Base-by-base conservation (phyloP, 2,113 vertebrate species). In the Brachionichthys hirsutus region DNA sequence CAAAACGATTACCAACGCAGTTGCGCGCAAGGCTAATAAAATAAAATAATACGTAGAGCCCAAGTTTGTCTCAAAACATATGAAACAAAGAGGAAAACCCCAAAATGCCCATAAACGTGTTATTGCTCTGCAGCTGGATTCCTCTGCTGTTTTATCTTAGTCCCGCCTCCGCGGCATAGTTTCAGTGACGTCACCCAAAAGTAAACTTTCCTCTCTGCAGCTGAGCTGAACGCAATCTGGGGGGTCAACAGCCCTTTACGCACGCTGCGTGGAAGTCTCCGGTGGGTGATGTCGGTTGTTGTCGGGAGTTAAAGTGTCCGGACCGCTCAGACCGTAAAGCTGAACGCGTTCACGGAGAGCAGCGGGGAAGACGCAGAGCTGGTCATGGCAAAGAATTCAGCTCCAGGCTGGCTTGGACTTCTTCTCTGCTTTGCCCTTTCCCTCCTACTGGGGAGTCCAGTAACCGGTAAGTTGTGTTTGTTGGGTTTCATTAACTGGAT, bases 81-180 rank as follows among this genome's bases (percentile, higher is more conserved):
- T n/a, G 8, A 30, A 30, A 30, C 8, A 30, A 1, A 8, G 24
- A 30, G 24, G 24, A 30, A 30, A 30, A 30, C 5, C 8, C 4
- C 1, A 3, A 4, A 30, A 30, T 30, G n/a, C n/a, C n/a, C n/a
- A 30, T 30, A 30, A 30, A 30, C 24, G 24, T 30, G 1, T 30
- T 30, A 8, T 30, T 30, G n/a, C n/a, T n/a, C n/a, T 30, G 24
- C 24, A 4, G 24, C 24, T 30, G 24, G 1, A 30, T 30, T 30
- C 24, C 1, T 30, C 24, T 8, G 1, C 24, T 30, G 24, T 30
- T 30, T 51, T 12, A 54, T 3, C 12, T 12, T 47, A 24, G 80
- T 40, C 72, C 85, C 85, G 76, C 87, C 83, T 75, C 30, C 56
- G 1, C 41, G 70, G 77, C 47, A 73, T 36, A 59, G 56, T 77